A percentile compares a stretch with the other conserved stretches of the same genome.
These are phyloP conservation scores for Ormia ochracea DNA, from an alignment of 2,888 invertebrate species.

Conservation along the genomic window DNA sequence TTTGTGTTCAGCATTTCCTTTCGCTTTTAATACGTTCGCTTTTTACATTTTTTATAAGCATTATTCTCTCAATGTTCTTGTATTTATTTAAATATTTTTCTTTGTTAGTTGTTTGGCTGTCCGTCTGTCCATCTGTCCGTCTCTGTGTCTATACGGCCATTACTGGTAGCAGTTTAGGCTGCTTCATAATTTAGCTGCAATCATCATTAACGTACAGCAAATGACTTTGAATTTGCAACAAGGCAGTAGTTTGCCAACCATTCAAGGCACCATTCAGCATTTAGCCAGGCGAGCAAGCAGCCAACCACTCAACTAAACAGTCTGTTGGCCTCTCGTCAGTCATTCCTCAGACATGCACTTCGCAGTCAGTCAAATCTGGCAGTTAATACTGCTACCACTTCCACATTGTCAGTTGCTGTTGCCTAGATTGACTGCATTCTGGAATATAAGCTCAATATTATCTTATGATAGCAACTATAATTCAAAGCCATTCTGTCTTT, in stretches of 20 bases:
- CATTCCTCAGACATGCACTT: slow-evolving; percentile 56
- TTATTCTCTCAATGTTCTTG: neutral
- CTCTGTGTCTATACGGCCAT: slow-evolving; percentile 28
- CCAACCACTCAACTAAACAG: slow-evolving; percentile 60
- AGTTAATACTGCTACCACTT: slow-evolving; percentile 58
- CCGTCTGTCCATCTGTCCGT: neutral
- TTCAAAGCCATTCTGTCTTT: slow-evolving; percentile 45
- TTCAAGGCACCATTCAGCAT: slow-evolving; percentile 58
- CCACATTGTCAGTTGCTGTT: slow-evolving; percentile 5
- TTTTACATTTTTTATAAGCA: neutral
- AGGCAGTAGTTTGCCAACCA: slow-evolving; percentile 67
- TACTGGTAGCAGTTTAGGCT: slow-evolving; percentile 63
- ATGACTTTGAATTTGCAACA: slow-evolving; percentile 62
- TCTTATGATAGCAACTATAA: slow-evolving; percentile 44
- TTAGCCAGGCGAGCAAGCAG: slow-evolving; percentile 25
- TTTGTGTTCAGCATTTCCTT: neutral
- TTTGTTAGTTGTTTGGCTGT: neutral
- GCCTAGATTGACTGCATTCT: neutral
- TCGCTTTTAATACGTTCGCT: neutral
- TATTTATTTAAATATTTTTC: slow-evolving; percentile 18
- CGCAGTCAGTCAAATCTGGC: slow-evolving; percentile 69
- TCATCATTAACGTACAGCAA: slow-evolving; percentile 73
- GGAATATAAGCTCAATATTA: slow-evolving; percentile 27
- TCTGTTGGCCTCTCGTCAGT: slow-evolving; percentile 68
- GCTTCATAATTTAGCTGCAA: slow-evolving; percentile 76